These are phyloP conservation scores for Speoplatyrhinus poulsoni DNA, from an alignment of 2,113 vertebrate genomes.

Conservation along the genomic window DNA sequence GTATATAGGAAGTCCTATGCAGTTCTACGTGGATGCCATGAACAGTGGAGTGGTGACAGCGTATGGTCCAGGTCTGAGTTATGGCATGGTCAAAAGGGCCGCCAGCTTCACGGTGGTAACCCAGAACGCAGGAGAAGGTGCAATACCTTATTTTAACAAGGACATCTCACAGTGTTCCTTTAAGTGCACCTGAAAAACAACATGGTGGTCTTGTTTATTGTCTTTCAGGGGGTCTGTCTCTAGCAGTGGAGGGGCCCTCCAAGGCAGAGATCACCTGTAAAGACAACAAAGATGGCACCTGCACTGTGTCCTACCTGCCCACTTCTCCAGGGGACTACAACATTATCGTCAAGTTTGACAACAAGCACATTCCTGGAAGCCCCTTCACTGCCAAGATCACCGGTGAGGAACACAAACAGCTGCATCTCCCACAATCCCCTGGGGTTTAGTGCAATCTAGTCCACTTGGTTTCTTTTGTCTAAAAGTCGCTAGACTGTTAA, in stretches of 20 bases:
- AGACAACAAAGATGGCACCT: constrained; percentile 96
- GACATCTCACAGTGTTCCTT: not conserved
- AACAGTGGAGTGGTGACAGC: constrained; percentile 90
- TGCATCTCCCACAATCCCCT: not conserved
- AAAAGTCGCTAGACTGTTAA: not conserved
- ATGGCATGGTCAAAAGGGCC: constrained; percentile 91
- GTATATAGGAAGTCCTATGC: constrained; percentile 86
- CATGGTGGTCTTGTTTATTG: not conserved
- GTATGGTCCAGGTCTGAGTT: constrained; percentile 92
- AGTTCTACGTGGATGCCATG: constrained; percentile 93
- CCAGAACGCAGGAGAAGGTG: constrained; percentile 94
- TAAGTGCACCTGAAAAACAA: not conserved
- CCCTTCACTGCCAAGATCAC: constrained; percentile 96
- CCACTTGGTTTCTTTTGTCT: not conserved
- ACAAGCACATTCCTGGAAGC: constrained; percentile 93
- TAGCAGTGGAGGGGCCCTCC: constrained; percentile 94
- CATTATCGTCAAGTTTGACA: constrained; percentile 95
- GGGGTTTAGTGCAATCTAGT: not conserved
- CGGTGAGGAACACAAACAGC: constrained; percentile 68
- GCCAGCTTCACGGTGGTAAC: constrained; percentile 94
- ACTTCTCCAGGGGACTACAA: constrained; percentile 93
- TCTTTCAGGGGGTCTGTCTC: constrained; percentile 86
- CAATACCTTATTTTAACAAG: not conserved
- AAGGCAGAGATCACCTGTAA: constrained; percentile 98
- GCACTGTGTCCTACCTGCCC: constrained; percentile 94